These are phyloP conservation scores for Sterrhoptilus dennistouni DNA, from an alignment of 2,113 vertebrate species.

Conservation along the genomic window DNA sequence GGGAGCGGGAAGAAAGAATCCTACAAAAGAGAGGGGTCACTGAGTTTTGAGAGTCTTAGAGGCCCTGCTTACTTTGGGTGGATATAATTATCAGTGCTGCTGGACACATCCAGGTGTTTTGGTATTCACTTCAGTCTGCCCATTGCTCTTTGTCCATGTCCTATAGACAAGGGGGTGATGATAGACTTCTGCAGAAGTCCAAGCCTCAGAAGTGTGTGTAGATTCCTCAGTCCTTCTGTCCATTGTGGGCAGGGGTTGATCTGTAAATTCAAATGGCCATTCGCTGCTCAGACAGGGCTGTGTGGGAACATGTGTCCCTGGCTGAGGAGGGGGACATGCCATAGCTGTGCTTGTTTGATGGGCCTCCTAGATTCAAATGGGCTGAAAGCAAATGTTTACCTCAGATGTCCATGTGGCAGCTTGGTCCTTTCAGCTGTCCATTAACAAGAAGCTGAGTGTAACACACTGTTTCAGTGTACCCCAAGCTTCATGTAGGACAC, in stretches of 20 bases:
- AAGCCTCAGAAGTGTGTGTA: neutral
- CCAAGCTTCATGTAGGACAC: rapidly evolving
- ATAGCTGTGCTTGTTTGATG: neutral
- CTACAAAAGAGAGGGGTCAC: neutral
- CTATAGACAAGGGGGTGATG: neutral
- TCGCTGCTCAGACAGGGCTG: neutral
- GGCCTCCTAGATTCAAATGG: neutral
- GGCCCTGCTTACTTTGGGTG: neutral
- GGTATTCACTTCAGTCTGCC: neutral
- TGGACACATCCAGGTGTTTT: neutral
- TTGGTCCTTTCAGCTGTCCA: neutral
- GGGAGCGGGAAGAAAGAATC: neutral
- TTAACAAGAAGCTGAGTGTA: neutral
- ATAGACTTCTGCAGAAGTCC: neutral
- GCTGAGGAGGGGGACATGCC: neutral
- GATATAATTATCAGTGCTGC: neutral
- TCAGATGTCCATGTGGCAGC: neutral
- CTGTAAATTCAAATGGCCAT: neutral
- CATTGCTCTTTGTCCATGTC: neutral
- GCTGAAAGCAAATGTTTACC: neutral
- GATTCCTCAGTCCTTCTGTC: neutral
- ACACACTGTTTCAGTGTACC: neutral
- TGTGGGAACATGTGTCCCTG: neutral
- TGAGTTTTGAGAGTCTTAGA: neutral
- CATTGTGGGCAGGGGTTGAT: rapidly evolving